Evolutionary conservation across 2,797 vertebrate species (phyloP).

Genomic region (Cyclura pinguis): DNA sequence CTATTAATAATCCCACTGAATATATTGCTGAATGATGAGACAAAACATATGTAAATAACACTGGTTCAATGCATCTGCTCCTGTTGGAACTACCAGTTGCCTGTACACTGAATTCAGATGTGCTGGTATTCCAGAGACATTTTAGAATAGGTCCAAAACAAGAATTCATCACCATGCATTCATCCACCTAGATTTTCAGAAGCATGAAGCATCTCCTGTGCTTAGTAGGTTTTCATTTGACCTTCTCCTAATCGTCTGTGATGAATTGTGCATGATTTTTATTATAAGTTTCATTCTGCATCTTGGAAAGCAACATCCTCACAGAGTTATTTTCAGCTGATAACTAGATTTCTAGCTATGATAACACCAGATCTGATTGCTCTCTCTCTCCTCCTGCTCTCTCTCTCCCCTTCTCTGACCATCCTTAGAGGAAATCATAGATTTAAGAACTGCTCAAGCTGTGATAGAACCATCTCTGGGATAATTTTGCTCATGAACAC

Average conservation of each 20-base stretch:
- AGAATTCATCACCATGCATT: not conserved
- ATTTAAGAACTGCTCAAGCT: slow-evolving; percentile 9
- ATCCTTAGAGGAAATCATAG: not conserved
- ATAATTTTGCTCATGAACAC: slow-evolving; percentile 21
- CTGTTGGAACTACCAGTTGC: too few species aligned
- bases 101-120: not conserved
- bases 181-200: slow-evolving; percentile 5
- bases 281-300: slow-evolving; percentile 26
- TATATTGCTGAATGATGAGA: too few species aligned
- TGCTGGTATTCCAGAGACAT: not conserved
- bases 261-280: not conserved
- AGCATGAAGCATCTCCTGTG: not conserved
- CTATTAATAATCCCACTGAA: too few species aligned
- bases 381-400: not conserved
- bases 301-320: slow-evolving; percentile 1
- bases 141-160: not conserved
- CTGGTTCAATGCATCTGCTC: too few species aligned
- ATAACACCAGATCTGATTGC: accelerated
- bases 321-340: not conserved
- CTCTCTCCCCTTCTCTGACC: not conserved
- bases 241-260: not conserved
- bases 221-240: not conserved
- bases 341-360: slow-evolving; percentile 1
- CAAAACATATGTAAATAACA: too few species aligned
- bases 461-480: not conserved